Percentiles rank a stretch among this genome's conserved stretches.
Evolutionary conservation across 2,888 invertebrate genomes (phyloP).

Genomic region (Drosophila stalkeri): DNA sequence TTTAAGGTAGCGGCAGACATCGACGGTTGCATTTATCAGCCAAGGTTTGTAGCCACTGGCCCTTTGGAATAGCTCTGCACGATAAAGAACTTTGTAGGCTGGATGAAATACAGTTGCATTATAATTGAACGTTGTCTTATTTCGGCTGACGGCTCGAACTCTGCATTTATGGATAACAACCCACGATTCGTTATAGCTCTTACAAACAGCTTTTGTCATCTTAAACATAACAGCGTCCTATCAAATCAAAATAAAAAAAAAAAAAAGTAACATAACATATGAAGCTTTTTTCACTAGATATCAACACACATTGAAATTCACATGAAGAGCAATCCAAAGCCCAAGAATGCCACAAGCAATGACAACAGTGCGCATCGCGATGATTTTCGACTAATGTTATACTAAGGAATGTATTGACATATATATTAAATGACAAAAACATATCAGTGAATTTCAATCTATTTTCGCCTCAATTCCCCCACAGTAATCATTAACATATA

Average conservation of each 20-base stretch:
- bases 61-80: conserved; percentile 22
- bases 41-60: conserved; percentile 56
- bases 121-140: conserved; percentile 34
- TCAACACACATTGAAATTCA: conserved; percentile 12
- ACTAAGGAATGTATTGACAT: neutral
- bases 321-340: conserved; percentile 8
- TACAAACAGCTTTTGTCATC: conserved; percentile 40
- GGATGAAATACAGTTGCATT: conserved; percentile 30
- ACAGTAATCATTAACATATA: neutral
- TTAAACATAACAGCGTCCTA: conserved; percentile 42
- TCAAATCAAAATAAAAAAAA: neutral
- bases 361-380: conserved; percentile 3
- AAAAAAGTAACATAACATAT: no score
- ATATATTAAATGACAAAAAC: no score
- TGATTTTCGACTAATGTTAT: no score
- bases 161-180: conserved; percentile 35
- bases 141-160: conserved; percentile 40
- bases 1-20: conserved; percentile 38
- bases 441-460: neutral
- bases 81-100: neutral
- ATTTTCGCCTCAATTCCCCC: neutral
- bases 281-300: neutral
- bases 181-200: conserved; percentile 47
- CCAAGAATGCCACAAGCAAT: neutral
- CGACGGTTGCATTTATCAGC: conserved; percentile 19